These are phyloP conservation scores for Diorhabda carinulata DNA, from an alignment of 1,140 invertebrate genomes.

Conservation along the genomic window DNA sequence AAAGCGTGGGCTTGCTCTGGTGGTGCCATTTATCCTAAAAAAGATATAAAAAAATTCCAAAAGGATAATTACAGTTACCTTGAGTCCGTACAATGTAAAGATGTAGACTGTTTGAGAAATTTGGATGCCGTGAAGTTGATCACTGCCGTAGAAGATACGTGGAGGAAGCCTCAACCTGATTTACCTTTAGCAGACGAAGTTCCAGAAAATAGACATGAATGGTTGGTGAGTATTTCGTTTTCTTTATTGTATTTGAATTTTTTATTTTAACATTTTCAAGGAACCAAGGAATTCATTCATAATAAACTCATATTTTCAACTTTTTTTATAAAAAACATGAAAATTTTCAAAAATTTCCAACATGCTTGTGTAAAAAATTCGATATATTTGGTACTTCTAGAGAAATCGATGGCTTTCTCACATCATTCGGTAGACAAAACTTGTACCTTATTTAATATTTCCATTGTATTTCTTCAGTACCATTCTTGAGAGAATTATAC, in stretches of 20 bases:
- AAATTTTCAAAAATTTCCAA: too few species aligned
- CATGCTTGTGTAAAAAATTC: too few species aligned
- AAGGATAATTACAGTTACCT: slow-evolving; percentile 58
- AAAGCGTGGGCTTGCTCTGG: slow-evolving; percentile 72
- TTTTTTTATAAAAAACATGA: too few species aligned
- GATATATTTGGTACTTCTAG: too few species aligned
- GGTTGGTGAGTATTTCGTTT: slow-evolving; percentile 56
- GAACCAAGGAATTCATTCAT: too few species aligned
- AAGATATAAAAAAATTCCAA: slow-evolving; percentile 58
- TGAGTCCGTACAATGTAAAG: slow-evolving; percentile 51
- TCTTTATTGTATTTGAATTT: background rate
- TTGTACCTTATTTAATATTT: too few species aligned
- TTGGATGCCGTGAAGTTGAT: slow-evolving; percentile 61
- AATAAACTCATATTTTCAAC: too few species aligned
- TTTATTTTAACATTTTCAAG: too few species aligned
- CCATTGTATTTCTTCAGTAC: too few species aligned
- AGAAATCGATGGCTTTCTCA: too few species aligned
- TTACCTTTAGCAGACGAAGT: slow-evolving; percentile 58
- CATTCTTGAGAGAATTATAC: too few species aligned
- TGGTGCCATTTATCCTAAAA: slow-evolving; percentile 64
- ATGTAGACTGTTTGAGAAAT: slow-evolving; percentile 58
- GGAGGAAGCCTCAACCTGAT: slow-evolving; percentile 59
- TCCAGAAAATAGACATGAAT: slow-evolving; percentile 59
- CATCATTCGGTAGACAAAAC: too few species aligned
- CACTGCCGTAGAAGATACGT: slow-evolving; percentile 63